Evolutionary conservation across 1,140 invertebrate species (phyloP).

Genomic region (Sarcophaga peregrina): DNA sequence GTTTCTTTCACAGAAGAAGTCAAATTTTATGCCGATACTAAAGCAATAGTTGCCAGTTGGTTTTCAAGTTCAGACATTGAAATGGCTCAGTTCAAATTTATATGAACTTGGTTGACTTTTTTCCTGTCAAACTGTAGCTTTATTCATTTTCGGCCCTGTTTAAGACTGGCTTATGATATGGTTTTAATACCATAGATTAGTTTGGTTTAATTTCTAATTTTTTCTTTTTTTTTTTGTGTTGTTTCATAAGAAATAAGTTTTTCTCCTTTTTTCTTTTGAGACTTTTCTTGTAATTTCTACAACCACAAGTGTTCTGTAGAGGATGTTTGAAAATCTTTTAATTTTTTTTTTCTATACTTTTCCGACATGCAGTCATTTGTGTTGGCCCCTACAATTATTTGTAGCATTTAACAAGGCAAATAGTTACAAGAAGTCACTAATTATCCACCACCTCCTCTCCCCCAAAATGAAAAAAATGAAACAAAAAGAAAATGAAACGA

Average conservation of each 20-base stretch:
- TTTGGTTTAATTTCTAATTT: neutral
- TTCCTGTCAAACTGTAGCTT: conserved; percentile 22
- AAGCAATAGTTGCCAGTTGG: neutral
- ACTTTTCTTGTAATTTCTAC: conserved; percentile 28
- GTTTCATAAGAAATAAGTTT: neutral
- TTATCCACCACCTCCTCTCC: neutral
- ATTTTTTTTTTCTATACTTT: neutral
- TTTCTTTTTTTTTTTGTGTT: neutral
- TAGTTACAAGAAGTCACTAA: conserved; percentile 36
- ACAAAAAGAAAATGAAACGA: neutral
- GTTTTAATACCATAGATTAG: conserved; percentile 3
- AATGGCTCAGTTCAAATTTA: neutral
- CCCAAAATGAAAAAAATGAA: neutral
- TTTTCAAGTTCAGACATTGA: conserved; percentile 37
- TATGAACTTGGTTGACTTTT: neutral
- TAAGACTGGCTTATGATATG: neutral
- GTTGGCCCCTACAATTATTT: conserved; percentile 19
- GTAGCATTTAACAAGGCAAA: conserved; percentile 38
- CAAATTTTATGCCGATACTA: too few relatives aligned
- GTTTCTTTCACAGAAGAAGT: neutral
- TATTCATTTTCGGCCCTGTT: neutral
- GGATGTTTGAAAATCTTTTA: neutral
- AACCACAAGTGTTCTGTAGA: conserved; percentile 26
- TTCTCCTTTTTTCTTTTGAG: neutral
- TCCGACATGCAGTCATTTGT: neutral